Evolutionary conservation across 2,113 vertebrate genomes (phyloP).

Genomic region (Spea multiplicata): DNA sequence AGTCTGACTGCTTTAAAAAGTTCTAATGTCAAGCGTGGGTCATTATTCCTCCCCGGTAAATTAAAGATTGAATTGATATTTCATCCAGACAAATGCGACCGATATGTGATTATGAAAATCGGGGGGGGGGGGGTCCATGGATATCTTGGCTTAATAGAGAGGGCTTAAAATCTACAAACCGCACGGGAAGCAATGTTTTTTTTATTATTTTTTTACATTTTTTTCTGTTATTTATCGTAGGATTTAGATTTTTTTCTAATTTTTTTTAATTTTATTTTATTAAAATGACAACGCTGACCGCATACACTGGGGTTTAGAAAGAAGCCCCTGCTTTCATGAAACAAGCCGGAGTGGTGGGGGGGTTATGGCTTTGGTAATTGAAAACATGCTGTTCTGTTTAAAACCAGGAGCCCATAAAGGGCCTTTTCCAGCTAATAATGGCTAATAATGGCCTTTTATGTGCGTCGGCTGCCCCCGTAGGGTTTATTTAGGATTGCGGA

Average conservation of each 20-base stretch:
- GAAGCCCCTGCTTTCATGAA: conserved; percentile 62
- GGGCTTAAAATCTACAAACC: too few species aligned
- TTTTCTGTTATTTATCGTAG: too few species aligned
- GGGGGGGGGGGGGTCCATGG: too few species aligned
- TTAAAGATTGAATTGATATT: too few species aligned
- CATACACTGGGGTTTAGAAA: conserved; percentile 67
- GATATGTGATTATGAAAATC: too few species aligned
- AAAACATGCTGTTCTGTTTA: conserved; percentile 65
- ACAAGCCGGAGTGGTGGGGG: conserved; percentile 62
- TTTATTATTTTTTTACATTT: too few species aligned
- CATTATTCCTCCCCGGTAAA: background rate
- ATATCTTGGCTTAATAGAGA: too few species aligned
- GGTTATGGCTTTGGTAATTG: conserved; percentile 68
- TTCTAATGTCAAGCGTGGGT: conserved; percentile 9
- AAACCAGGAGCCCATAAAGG: conserved; percentile 62
- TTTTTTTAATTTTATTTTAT: conserved; percentile 46
- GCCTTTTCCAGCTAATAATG: background rate
- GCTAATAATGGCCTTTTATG: conserved; percentile 33
- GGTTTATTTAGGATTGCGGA: too few species aligned
- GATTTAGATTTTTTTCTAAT: too few species aligned
- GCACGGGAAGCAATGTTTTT: too few species aligned
- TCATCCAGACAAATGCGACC: too few species aligned
- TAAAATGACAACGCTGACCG: conserved; percentile 67
- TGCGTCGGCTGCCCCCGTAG: background rate
- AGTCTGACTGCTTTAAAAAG: background rate